Evolutionary conservation across 64 coral and sea anemone species (phyloP).

Genomic region (Stichodactyla mertensii): DNA sequence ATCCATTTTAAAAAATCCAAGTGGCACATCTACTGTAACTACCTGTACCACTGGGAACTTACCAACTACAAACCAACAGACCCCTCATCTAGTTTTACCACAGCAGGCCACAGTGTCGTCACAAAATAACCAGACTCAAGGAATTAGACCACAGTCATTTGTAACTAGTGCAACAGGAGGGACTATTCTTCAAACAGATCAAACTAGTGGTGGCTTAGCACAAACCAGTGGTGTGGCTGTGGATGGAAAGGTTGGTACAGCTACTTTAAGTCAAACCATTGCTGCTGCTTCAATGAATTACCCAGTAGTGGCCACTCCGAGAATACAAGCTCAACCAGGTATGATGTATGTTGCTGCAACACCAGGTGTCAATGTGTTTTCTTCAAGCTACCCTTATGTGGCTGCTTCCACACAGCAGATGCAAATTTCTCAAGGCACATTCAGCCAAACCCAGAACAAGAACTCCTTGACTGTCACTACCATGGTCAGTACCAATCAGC

Average conservation of each 20-base stretch:
- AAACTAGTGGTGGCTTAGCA: background rate
- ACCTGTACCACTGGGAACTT: background rate
- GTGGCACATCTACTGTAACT: background rate
- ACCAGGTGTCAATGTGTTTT: constrained; percentile 8
- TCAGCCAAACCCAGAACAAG: constrained; percentile 11
- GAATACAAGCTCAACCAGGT: constrained; percentile 9
- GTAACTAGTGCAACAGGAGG: background rate
- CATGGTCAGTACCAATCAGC: constrained; percentile 2
- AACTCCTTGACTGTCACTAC: background rate
- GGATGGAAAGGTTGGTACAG: background rate
- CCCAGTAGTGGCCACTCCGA: background rate
- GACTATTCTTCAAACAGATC: background rate
- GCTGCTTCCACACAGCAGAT: background rate
- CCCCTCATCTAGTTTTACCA: background rate
- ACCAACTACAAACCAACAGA: background rate
- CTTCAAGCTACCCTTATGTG: constrained; percentile 3
- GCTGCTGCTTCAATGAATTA: background rate
- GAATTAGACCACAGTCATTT: background rate
- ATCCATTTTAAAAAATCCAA: background rate
- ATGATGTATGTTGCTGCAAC: constrained; percentile 31
- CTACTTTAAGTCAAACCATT: background rate
- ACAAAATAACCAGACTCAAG: constrained; percentile 5
- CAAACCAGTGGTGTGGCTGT: background rate
- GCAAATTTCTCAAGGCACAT: background rate
- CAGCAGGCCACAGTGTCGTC: background rate